Conservation (phyloP, 1,140 invertebrate species). For the Philaenus spumarius region DNA sequence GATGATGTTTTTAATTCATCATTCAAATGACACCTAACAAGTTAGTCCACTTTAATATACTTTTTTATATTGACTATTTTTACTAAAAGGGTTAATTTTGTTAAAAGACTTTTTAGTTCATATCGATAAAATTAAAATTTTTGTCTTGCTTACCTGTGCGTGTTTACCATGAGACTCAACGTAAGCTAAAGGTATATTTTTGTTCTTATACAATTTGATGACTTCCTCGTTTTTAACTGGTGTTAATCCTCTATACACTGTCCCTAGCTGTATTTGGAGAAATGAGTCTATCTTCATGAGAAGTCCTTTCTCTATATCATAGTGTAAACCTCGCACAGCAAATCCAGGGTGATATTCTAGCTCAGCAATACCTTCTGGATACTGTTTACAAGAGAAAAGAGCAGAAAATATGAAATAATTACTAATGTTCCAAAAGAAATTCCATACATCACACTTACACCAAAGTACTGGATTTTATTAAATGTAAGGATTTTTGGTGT, state of each 20-base stretch:
- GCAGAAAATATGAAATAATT: conserved; percentile 10
- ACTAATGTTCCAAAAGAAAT: too few species aligned
- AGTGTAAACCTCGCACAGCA: conserved; percentile 90
- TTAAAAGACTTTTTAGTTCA: not conserved
- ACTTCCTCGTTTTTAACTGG: conserved; percentile 81
- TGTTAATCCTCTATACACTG: conserved; percentile 84
- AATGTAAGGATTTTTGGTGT: too few species aligned
- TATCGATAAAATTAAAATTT: not conserved
- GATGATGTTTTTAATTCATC: too few species aligned
- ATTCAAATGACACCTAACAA: too few species aligned
- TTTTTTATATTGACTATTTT: too few species aligned
- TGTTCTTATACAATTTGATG: conserved; percentile 75
- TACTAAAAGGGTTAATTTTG: too few species aligned
- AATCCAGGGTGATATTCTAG: conserved; percentile 84
- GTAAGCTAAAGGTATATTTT: conserved; percentile 74
- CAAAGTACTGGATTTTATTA: not conserved
- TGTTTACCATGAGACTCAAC: conserved; percentile 48
- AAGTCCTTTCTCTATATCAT: conserved; percentile 93
- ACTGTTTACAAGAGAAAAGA: conserved; percentile 56
- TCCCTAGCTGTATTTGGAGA: conserved; percentile 90
- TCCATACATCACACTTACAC: too few species aligned
- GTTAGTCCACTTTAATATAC: too few species aligned
- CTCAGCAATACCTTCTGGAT: conserved; percentile 75
- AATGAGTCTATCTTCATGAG: conserved; percentile 94
- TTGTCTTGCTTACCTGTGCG: conserved; percentile 20